A percentile compares a stretch with the other conserved stretches of the same genome.
These are phyloP conservation scores for Montifringilla adamsi DNA, from an alignment of 2,113 vertebrate species.

Conservation along the genomic window DNA sequence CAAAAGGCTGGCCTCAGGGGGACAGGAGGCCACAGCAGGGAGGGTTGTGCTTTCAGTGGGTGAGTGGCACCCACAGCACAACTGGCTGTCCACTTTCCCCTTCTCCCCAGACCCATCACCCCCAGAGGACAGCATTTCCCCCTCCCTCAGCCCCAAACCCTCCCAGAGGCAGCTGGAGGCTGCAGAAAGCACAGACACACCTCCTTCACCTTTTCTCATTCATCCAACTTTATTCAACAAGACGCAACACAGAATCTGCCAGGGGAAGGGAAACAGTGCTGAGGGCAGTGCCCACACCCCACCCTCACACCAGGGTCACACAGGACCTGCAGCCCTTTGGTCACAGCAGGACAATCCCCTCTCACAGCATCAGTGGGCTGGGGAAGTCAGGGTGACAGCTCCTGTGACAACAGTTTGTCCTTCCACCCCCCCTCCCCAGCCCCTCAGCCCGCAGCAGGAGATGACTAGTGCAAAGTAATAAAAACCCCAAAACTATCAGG, in stretches of 20 bases:
- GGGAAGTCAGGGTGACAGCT: neutral
- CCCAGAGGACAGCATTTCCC: neutral
- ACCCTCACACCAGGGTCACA: rapidly evolving
- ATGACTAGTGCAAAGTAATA: constrained; percentile 21
- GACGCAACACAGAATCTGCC: neutral
- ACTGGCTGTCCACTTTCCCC: too few species aligned
- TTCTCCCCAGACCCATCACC: neutral
- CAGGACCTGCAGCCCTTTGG: neutral
- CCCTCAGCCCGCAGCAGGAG: neutral
- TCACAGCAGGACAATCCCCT: neutral
- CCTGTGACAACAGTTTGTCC: rapidly evolving
- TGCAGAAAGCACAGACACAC: neutral
- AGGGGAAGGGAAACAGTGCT: neutral
- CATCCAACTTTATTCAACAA: constrained; percentile 40
- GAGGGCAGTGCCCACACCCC: neutral
- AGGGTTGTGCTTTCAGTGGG: neutral
- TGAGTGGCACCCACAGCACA: neutral
- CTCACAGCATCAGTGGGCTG: neutral
- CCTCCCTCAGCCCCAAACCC: neutral
- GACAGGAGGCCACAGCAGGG: neutral
- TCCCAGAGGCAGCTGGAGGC: neutral
- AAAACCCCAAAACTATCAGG: neutral
- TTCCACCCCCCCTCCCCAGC: rapidly evolving
- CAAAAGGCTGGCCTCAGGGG: neutral
- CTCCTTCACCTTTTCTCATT: neutral